A percentile compares a stretch with the other conserved stretches of the same genome.
phyloP scores from a whole-genome alignment of 2,888 invertebrate genomes.

The Ophioninae sp. region DNA sequence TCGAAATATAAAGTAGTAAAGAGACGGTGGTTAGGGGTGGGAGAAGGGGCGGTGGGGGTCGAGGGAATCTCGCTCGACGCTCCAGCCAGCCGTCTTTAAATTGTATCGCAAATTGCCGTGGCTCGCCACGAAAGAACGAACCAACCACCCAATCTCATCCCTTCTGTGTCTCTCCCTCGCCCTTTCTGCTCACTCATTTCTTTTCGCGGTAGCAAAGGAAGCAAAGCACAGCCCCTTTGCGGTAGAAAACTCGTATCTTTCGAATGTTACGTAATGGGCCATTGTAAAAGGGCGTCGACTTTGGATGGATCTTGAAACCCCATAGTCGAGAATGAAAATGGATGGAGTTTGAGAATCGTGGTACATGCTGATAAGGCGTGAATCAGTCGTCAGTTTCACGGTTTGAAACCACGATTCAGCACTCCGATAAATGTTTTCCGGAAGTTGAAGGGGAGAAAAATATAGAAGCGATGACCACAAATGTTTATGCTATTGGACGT shows the following conservation, averaged over 20 bases:
- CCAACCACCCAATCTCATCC: slow-evolving; percentile 28
- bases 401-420: background rate
- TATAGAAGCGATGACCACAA: background rate
- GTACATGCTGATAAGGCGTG: slow-evolving; percentile 30
- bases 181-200: slow-evolving; percentile 14
- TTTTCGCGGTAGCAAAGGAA: background rate
- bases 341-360: slow-evolving; percentile 16
- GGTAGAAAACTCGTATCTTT: slow-evolving; percentile 17
- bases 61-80: slow-evolving; percentile 28
- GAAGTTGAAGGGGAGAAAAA: background rate
- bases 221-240: slow-evolving; percentile 18
- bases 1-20: slow-evolving; percentile 69
- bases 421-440: background rate
- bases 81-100: slow-evolving; percentile 73
- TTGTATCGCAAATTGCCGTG: slow-evolving; percentile 76
- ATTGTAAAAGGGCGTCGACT: slow-evolving; percentile 42
- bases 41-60: slow-evolving; percentile 59
- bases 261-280: slow-evolving; percentile 47
- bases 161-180: background rate
- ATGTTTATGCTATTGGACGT: background rate
- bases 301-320: slow-evolving; percentile 33
- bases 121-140: slow-evolving; percentile 53
- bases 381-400: background rate
- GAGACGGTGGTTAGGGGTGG: slow-evolving; percentile 59
- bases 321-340: background rate